Evolutionary conservation across 1,140 invertebrate genomes (phyloP), one percentile per base, ranked within the genome.

Genomic region (Goniozus legneri): DNA sequence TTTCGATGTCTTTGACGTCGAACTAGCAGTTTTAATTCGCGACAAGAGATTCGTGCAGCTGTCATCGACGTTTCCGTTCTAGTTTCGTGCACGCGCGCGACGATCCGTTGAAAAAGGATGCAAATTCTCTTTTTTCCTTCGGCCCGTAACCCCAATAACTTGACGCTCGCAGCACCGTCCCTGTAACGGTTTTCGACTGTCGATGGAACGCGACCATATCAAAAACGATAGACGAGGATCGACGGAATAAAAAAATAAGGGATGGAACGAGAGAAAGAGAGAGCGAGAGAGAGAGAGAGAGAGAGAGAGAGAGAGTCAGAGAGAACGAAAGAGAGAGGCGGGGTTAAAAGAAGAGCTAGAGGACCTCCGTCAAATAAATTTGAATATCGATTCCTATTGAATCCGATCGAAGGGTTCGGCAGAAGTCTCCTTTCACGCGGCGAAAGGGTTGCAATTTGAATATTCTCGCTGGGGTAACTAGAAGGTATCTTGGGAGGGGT

Each of bases 371-470:
- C 67, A 72, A 72, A 74, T 71, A 74, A 73, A 76, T 75, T 75
- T 75, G 73, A 75, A 75, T 75, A 75, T 75, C 73, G 73, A 76
- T 76, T 71, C 71, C 69, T 62, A 74, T 76, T 75, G 71, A 75
- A 73, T 73, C 60, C 63, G 58, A 75, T 75, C 71, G 73, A 75
- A 75, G 73, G 73, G 73, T 75, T 60, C 58, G 64, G 60, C 60
- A 62, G 52, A 60, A 69, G 60, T 62, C 66, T 69, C 64, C 60
- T 72, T 75, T 73, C 66, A 74, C 56, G 45, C 20, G 39, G 46
- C 58, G 56, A 58, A 74, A 70, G 73, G 73, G 69, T 74, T 71
- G 58, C 65, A 64, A 74, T 76, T 76, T 74, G 70, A 76, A 76
- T 76, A 76, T 75, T 73, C 67, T 71, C 70, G 59, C 65, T 54